Base-by-base conservation (phyloP, 2,113 vertebrate species). In the Tragelaphus buxtoni region DNA sequence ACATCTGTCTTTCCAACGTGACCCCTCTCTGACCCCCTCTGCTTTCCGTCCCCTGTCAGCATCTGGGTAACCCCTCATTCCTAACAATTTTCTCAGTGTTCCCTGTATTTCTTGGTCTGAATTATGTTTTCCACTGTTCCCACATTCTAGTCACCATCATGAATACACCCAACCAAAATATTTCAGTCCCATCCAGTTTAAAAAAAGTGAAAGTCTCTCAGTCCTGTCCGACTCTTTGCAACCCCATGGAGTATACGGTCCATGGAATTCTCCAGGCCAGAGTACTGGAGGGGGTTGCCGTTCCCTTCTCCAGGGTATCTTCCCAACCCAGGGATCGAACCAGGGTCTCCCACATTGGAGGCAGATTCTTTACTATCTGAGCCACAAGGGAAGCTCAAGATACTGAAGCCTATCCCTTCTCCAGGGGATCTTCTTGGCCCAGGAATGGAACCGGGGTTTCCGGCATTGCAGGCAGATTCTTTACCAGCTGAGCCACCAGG, bases 261-360 rank as follows among this genome's bases (percentile, higher is more conserved):
- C 18, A 39, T 11, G n/a, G n/a, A 3, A 22, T 22, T 69, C 65
- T 69, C 18, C n/a, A 10, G 1, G 65, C 65, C 35, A 69, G 65
- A 69, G 39, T 22, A 39, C 65, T 22, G n/a, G n/a, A 69, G 65
- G 18, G n/a, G 65, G 65, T 11, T 11, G n/a, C 65, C 4, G 0
- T 22, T 39, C n/a, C 65, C 18, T 22, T 72, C 65, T 69, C n/a
- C n/a, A 20, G 18, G n/a, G 63, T 4, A 35, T 35, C 63, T 35
- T 69, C n/a, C 8, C 4, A 5, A 22, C 18, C n/a, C n/a, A 35
- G 17, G 65, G 18, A 22, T 5, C 2, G 65, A 69, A 69, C 65
- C n/a, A 1, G n/a, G 65, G 18, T 69, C n/a, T 11, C 65, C 63
- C 0, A 0, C n/a, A 22, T 39, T 39, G 65, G 0, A 69, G 65